Percentiles rank a stretch among this genome's conserved stretches.
Evolutionary conservation across 2,113 vertebrate genomes (phyloP).

Genomic region (Vulpes ferrilata): DNA sequence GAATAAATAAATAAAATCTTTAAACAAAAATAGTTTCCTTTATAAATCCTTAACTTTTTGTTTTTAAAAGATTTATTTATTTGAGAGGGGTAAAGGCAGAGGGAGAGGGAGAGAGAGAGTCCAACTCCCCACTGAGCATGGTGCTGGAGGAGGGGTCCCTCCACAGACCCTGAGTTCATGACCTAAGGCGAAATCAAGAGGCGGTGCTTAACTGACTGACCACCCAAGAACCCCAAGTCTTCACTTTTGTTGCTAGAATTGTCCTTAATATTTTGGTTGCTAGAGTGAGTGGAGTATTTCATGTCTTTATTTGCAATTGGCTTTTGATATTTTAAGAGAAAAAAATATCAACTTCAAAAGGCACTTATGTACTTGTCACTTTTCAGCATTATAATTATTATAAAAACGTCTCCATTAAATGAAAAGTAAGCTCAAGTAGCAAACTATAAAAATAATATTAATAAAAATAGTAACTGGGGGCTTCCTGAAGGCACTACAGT

Average conservation of each 20-base stretch:
- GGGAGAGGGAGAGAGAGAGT: background rate
- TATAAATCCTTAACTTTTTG: background rate
- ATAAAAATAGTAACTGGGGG: background rate
- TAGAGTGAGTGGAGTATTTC: background rate
- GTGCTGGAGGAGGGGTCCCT: background rate
- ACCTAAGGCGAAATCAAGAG: background rate
- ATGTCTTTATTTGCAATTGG: background rate
- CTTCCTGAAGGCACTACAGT: background rate
- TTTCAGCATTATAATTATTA: background rate
- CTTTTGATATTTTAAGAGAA: conserved; percentile 22
- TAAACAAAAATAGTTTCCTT: background rate
- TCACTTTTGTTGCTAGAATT: background rate
- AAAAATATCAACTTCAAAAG: background rate
- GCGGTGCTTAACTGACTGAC: background rate
- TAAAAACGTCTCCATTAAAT: conserved; percentile 6
- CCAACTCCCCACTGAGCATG: background rate
- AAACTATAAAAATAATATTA: background rate
- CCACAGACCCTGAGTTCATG: background rate
- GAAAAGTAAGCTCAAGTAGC: background rate
- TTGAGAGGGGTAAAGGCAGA: background rate
- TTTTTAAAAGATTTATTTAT: background rate
- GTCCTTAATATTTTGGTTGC: background rate
- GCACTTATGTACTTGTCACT: background rate
- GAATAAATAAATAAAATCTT: no score
- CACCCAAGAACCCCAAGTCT: background rate